Evolutionary conservation across 2,888 invertebrate species (phyloP), one percentile per base, ranked within the genome.

Genomic region (Phrixothrix hirtus): DNA sequence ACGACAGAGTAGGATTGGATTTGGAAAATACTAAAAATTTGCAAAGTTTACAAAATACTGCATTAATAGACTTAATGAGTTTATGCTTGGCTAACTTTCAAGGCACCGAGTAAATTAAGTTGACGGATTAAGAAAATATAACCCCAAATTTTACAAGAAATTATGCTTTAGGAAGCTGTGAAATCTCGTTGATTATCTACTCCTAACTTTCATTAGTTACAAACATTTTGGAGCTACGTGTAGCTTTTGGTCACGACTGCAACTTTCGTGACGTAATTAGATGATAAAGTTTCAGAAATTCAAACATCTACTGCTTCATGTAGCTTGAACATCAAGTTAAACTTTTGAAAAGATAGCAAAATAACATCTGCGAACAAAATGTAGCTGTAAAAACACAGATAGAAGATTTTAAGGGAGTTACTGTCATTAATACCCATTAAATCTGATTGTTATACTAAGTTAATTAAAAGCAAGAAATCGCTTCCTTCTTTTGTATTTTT

Each of bases 401-500:
- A 21, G 7, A 21, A 21, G 3, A 21, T 21, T 21, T 21, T 21
- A 21, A 21, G 7, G 7, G 21, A 7, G 7, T 7, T 5, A 7
- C 3, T 21, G 21, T 21, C 21, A 21, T 21, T 21, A 21, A 21
- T 21, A 21, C 7, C 21, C 7, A 25, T 49, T 49, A 42, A 49
- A 36, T 29, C 21, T 49, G 34, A 42, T 36, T 49, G 42, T 42
- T 42, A 16, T 21, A 42, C 14, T 42, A 37, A 50, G 50, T 50
- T 43, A 43, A 50, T 50, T 50, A 50, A 43, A 43, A 43, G 29
- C 37, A 36, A 36, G 43, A 30, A 32, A 21, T 50, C 31, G 16
- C 26, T 29, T 31, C n/a, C n/a, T n/a, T 44, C 43, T 38, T 46
- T 53, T 48, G 47, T 53, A 34, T 38, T 43, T 42, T 43, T 53